Evolutionary conservation across 2,888 invertebrate genomes (phyloP), one percentile per base, ranked within the genome.

Genomic region (Spisula subtruncata): DNA sequence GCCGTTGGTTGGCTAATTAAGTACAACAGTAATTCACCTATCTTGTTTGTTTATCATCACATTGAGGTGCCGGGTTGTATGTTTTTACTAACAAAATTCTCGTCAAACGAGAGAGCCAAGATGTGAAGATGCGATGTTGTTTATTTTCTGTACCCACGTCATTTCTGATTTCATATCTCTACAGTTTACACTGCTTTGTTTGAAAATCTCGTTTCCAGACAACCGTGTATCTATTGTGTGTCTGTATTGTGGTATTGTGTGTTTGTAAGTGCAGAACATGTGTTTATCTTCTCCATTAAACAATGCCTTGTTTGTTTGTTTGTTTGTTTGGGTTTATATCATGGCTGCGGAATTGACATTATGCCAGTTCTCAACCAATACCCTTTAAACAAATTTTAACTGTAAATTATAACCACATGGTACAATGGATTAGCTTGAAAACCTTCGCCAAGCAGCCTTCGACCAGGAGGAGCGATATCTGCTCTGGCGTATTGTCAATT

Each of bases 191-290:
- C n/a, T 25, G 60, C n/a, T 66, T n/a, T 66, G 60, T 66, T 66
- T n/a, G n/a, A n/a, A n/a, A n/a, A 10, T 25, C 60, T 0, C 10
- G 25, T 0, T 25, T 66, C 60, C 60, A 66, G 25, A n/a, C 2
- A 60, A 25, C 60, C 60, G n/a, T n/a, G 60, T 25, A 25, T n/a
- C 25, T n/a, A 66, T 66, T 66, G 60, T 66, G n/a, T 66, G n/a
- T 56, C 20, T n/a, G 20, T 56, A 20, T n/a, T 41, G n/a, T n/a
- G n/a, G n/a, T n/a, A n/a, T 12, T 48, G 48, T 51, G 51, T 14
- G 12, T 51, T 12, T 51, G 51, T 51, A 14, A 10, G 51, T 51
- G 12, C n/a, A 41, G 8, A 41, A 41, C 8, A 5, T 41, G 41
- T 41, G 41, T 41, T 41, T 5, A 41, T 41, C 41, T 41, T 41